Evolutionary conservation across 92 coral and sea anemone genomes (phyloP), one percentile per base, ranked within the genome.

Genomic region (Pocillopora grandis): DNA sequence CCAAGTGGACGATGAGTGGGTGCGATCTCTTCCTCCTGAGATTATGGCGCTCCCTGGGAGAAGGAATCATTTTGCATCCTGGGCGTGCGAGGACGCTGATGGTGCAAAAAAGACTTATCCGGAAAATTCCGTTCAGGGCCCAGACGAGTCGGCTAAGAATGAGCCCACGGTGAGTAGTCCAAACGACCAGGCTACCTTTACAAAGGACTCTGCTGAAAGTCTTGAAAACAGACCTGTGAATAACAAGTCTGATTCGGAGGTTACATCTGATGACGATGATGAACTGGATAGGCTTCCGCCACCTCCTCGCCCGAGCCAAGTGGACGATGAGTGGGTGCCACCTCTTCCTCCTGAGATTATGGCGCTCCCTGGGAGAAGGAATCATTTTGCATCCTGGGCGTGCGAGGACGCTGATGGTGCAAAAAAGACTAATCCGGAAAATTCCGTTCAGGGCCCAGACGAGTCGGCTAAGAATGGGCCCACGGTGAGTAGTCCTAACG

Each of bases 331-430:
- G 5, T 3, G 49, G 49, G 3, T 42, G 7, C 49, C 1, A 42
- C 49, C 49, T 7, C 49, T 42, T 42, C 49, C 82, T 61, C 71
- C 88, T 68, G 88, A 84, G 17, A 77, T 76, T 33, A 31, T 84
- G 66, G 88, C 81, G 12, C 62, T 84, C 11, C 83, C 88, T 12
- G 75, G 82, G 17, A 88, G 85, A 81, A 89, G 84, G 68, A 79
- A 94, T 49, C 94, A 91, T 84, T 84, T 93, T 76, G 97, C 97
- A 35, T 58, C 88, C 10, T 93, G 97, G 97, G 97, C 94, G 19
- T 21, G 52, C 37, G 78, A 74, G 58, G 86, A 82, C 15, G 65
- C 73, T 20, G 80, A 80, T 18, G 48, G 14, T 42, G 12, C 57
- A 0, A 23, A 27, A 42, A 60, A 68, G 61, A 71, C 77, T 58